Conservation (phyloP, 2,113 vertebrate species). For the Butorides virescens region DNA sequence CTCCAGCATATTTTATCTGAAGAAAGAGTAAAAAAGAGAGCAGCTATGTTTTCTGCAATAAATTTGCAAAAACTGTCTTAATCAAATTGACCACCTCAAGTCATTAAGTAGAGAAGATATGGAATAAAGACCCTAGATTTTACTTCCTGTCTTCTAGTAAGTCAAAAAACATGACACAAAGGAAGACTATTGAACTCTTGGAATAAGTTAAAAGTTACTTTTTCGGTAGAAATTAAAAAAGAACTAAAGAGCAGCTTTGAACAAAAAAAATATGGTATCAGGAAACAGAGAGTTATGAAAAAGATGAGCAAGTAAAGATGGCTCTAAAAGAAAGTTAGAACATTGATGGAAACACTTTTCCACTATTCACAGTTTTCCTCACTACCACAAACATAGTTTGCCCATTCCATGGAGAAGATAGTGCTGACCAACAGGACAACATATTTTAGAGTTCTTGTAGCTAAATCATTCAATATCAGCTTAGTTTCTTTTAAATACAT, state of each 20-base stretch:
- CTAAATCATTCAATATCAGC: neutral
- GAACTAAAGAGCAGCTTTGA: neutral
- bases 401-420: neutral
- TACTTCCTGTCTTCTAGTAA: neutral
- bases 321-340: neutral
- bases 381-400: neutral
- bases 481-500: neutral
- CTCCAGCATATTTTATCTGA: conserved; percentile 85
- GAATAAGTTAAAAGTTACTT: neutral
- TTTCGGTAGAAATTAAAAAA: neutral
- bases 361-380: neutral
- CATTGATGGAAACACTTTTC: neutral
- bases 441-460: neutral
- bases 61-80: neutral
- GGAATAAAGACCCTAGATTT: neutral
- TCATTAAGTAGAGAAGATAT: neutral
- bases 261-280: neutral
- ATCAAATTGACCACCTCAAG: neutral
- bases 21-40: neutral
- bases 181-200: neutral
- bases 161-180: neutral
- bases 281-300: neutral
- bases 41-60: neutral
- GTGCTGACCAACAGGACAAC: neutral
- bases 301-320: neutral